Evolutionary conservation across 2,113 vertebrate species (phyloP).

Genomic region (Crotalus tigris): DNA sequence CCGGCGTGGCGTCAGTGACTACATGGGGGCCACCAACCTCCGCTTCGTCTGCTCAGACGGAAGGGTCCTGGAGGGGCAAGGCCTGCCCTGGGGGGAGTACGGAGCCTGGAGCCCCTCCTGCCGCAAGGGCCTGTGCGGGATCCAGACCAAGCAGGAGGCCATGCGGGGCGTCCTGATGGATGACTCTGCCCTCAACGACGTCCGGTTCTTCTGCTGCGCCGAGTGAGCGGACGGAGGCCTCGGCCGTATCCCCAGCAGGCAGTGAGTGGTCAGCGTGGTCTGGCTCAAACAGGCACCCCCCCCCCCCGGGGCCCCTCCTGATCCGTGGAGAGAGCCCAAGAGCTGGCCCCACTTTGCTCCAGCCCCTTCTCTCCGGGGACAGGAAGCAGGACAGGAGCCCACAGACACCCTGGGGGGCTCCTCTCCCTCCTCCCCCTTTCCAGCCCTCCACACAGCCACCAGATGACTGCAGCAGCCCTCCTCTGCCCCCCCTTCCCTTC

Average conservation of each 20-base stretch:
- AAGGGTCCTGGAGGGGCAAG: conserved; percentile 44
- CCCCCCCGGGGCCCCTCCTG: neutral
- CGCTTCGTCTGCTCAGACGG: conserved; percentile 68
- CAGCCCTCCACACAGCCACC: neutral
- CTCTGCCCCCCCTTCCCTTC: neutral
- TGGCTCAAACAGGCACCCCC: neutral
- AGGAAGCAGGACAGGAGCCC: neutral
- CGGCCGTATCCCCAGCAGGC: fast-evolving
- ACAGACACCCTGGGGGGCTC: neutral
- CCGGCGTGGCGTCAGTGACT: conserved; percentile 45
- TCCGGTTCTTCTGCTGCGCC: conserved; percentile 61
- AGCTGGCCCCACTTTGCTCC: neutral
- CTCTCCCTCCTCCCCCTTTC: neutral
- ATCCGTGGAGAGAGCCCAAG: too few relatives aligned
- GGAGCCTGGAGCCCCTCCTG: conserved; percentile 62
- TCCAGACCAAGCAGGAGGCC: conserved; percentile 66
- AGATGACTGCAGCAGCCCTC: neutral
- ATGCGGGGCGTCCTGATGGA: conserved; percentile 47
- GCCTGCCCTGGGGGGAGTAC: conserved; percentile 56
- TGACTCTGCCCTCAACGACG: conserved; percentile 65
- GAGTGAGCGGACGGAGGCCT: conserved; percentile 13
- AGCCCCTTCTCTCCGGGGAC: neutral
- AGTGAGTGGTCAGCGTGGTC: neutral
- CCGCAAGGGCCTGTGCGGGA: conserved; percentile 51
- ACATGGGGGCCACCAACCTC: conserved; percentile 65